Evolutionary conservation across 2,113 vertebrate genomes (phyloP), one percentile per base, ranked within the genome.

Genomic region (Chlorodrepanis virens): DNA sequence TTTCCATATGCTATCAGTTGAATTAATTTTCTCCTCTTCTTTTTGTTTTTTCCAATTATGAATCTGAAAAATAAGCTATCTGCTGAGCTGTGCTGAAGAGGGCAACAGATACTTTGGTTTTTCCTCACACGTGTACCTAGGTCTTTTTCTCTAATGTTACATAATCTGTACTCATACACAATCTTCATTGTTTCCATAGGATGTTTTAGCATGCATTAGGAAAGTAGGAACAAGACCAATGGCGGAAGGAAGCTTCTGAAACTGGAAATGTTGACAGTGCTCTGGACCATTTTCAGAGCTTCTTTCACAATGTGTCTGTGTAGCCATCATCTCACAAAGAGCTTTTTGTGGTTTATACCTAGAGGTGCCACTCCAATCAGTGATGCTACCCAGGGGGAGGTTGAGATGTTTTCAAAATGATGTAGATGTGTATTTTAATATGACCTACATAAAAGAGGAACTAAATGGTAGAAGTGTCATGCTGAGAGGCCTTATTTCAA

Each of bases 231-330:
- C 31, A 75, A 63, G 44, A 56, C 47, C 15, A 60, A 14, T 17
- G 57, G 52, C 29, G 29, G 35, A 80, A 80, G 42, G 39, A 83
- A 76, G n/a, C 20, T 61, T 87, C 74, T 69, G 65, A 77, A 86
- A 59, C 11, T 29, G 45, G 54, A 71, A 83, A 56, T 11, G 31
- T 23, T 91, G 69, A 49, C 80, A 92, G 69, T 33, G 40, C 61
- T 68, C 83, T 94, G 91, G 91, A 85, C 39, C 33, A 31, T 65
- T 84, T 95, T 94, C 87, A 96, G 77, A 64, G 53, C 33, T 92
- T 47, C 77, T 90, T 94, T 89, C 74, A 72, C 25, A 53, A 33
- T 4, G 5, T 79, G 45, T 54, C 67, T 67, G n/a, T n/a, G 35
- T 16, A 89, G 45, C 42, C 59, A 79, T 68, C 44, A 74, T 86